A percentile compares a stretch with the other conserved stretches of the same genome.
These are phyloP conservation scores for Glareola pratincola DNA, from an alignment of 2,113 vertebrate genomes.

Conservation along the genomic window DNA sequence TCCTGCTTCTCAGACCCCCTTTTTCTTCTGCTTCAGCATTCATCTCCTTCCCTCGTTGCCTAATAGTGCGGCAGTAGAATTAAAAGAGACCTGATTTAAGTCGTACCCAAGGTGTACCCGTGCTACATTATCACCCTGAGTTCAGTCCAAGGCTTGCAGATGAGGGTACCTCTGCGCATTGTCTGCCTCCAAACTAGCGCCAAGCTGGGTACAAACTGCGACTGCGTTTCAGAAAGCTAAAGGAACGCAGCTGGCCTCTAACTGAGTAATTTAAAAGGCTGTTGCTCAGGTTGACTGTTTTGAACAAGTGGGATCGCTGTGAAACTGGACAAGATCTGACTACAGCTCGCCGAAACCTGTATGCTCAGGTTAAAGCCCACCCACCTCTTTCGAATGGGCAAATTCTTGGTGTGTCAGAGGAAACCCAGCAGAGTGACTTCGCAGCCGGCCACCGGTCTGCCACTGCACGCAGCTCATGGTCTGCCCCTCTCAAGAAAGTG, in stretches of 20 bases:
- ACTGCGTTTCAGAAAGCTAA: not conserved
- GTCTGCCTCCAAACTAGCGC: not conserved
- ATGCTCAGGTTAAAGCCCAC: not conserved
- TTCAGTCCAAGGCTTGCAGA: not conserved
- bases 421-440: not conserved
- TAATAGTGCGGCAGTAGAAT: not conserved
- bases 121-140: not conserved
- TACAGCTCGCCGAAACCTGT: not conserved
- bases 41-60: not conserved
- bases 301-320: not conserved
- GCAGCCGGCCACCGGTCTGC: not conserved
- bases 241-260: not conserved
- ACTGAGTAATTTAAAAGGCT: not conserved
- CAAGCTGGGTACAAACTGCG: not conserved
- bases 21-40: not conserved
- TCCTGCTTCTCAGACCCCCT: not conserved
- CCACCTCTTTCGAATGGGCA: not conserved
- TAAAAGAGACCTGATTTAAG: not conserved
- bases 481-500: not conserved
- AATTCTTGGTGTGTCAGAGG: not conserved
- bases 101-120: not conserved
- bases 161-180: not conserved
- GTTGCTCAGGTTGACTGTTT: not conserved
- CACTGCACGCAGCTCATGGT: fast-evolving
- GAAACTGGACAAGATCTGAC: not conserved